Evolutionary conservation across 2,888 invertebrate species (phyloP).

Genomic region (Pharmacophagus antenor): DNA sequence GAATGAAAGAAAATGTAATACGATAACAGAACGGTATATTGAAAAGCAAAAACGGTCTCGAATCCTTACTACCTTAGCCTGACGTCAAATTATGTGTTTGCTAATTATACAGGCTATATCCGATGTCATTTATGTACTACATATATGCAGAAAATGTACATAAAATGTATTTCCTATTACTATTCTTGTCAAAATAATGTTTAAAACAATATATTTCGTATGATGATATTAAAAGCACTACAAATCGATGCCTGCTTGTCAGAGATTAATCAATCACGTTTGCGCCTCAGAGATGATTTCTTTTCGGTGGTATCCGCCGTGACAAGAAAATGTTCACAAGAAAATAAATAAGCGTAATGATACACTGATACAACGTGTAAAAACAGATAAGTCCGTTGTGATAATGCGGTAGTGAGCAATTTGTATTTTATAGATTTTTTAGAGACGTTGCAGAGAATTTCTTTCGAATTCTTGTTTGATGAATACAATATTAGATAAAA

Average conservation of each 20-base stretch:
- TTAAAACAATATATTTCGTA: slow-evolving; percentile 27
- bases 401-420: slow-evolving; percentile 1
- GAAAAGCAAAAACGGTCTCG: slow-evolving; percentile 29
- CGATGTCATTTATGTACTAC: no score
- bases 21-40: slow-evolving; percentile 33
- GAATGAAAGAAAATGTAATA: slow-evolving; percentile 35
- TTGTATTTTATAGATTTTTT: not conserved
- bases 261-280: slow-evolving; percentile 36
- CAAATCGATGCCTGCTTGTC: slow-evolving; percentile 34
- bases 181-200: not conserved
- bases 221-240: slow-evolving; percentile 12
- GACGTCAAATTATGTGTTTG: not conserved
- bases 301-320: slow-evolving; percentile 16
- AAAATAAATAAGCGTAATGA: slow-evolving; percentile 30
- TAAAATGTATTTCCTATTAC: not conserved
- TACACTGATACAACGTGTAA: slow-evolving; percentile 12
- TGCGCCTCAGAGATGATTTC: slow-evolving; percentile 27
- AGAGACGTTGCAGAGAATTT: not conserved
- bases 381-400: slow-evolving; percentile 8
- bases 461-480: not conserved
- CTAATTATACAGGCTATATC: not conserved
- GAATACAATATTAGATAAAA: not conserved
- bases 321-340: slow-evolving; percentile 22
- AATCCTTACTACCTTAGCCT: not conserved
- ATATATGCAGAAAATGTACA: not conserved